Percentiles rank a stretch among this genome's conserved stretches.
Evolutionary conservation across 2,888 invertebrate genomes (phyloP).

Genomic region (Alentia gelatinosa): DNA sequence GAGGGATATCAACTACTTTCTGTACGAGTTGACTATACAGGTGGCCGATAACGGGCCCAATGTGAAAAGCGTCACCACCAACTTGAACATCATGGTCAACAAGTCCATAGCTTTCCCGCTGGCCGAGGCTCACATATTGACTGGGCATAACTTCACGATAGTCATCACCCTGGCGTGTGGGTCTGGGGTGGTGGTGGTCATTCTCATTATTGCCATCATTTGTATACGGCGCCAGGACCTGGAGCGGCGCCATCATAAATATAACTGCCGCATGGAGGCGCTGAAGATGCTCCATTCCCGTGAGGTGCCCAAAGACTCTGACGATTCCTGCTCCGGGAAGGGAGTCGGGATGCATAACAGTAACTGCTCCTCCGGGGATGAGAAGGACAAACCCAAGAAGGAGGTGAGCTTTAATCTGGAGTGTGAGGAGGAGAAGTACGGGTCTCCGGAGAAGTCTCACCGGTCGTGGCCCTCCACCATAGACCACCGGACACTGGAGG

Average conservation of each 20-base stretch:
- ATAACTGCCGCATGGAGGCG: slow-evolving; percentile 57
- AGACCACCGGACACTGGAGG: slow-evolving; percentile 56
- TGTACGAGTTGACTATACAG: slow-evolving; percentile 58
- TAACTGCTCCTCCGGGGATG: slow-evolving; percentile 54
- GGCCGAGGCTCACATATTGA: slow-evolving; percentile 46
- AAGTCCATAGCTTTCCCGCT: slow-evolving; percentile 60
- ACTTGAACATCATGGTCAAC: slow-evolving; percentile 55
- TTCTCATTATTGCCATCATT: slow-evolving; percentile 55
- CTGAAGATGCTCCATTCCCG: slow-evolving; percentile 56
- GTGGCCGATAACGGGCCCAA: slow-evolving; percentile 58
- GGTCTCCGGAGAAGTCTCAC: slow-evolving; percentile 24
- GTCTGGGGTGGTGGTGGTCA: slow-evolving; percentile 51
- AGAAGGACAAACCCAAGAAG: slow-evolving; percentile 52
- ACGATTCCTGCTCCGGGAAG: slow-evolving; percentile 40
- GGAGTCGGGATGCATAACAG: slow-evolving; percentile 52
- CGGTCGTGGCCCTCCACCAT: slow-evolving; percentile 57
- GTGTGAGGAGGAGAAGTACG: slow-evolving; percentile 40
- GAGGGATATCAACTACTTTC: slow-evolving; percentile 35
- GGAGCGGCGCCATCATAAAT: slow-evolving; percentile 52
- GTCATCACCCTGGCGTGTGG: slow-evolving; percentile 57
- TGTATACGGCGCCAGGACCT: slow-evolving; percentile 51
- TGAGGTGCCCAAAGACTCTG: slow-evolving; percentile 48
- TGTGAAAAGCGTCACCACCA: slow-evolving; percentile 43
- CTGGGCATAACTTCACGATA: slow-evolving; percentile 57
- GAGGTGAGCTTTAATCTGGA: slow-evolving; percentile 61